Evolutionary conservation across 2,797 vertebrate genomes (phyloP).

Genomic region (Sebastes matsubarae): DNA sequence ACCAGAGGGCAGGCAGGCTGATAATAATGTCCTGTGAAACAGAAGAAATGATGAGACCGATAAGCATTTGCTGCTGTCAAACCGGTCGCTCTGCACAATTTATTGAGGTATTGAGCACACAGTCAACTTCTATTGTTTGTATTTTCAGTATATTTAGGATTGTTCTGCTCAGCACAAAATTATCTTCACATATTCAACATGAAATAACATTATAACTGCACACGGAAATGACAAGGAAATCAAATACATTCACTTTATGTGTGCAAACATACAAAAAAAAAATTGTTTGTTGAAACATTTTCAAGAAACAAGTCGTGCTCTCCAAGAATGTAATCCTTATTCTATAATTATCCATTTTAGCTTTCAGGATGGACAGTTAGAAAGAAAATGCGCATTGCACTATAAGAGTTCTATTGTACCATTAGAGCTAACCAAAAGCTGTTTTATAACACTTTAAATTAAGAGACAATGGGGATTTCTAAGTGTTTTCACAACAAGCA

Average conservation of each 20-base stretch:
- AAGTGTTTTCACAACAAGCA: background rate
- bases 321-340: background rate
- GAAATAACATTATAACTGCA: background rate
- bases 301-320: background rate
- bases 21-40: conserved; percentile 3
- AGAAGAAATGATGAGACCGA: background rate
- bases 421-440: background rate
- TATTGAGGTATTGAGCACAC: background rate
- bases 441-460: background rate
- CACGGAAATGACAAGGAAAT: background rate
- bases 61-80: background rate
- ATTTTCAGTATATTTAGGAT: background rate
- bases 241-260: background rate
- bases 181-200: background rate
- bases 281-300: background rate
- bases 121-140: background rate
- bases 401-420: background rate
- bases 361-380: background rate
- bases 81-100: background rate
- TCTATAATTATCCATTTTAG: background rate
- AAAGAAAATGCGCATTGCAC: background rate
- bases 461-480: background rate
- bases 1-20: background rate
- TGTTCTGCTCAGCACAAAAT: background rate
- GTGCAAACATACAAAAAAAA: background rate